phyloP scores from a whole-genome alignment of 2,113 vertebrate genomes.

The Nothobranchius furzeri region DNA sequence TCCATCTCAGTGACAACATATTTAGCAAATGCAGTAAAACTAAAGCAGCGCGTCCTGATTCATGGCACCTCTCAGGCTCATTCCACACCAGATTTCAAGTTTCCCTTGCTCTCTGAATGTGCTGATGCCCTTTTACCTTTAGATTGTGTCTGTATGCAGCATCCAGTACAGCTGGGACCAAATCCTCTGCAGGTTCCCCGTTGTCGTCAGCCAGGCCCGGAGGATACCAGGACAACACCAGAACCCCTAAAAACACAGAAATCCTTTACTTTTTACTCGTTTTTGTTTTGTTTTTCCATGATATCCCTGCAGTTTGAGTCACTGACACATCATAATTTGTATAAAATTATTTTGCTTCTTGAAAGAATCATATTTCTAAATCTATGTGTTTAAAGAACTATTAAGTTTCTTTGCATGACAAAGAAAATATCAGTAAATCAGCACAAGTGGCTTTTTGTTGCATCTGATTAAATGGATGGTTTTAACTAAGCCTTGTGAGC shows the following conservation, averaged over 20 bases:
- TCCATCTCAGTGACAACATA: background rate
- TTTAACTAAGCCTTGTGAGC: slow-evolving; percentile 35
- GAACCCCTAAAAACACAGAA: slow-evolving; percentile 77
- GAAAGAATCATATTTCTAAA: slow-evolving; percentile 20
- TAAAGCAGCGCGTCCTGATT: slow-evolving; percentile 7
- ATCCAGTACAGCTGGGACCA: slow-evolving; percentile 86
- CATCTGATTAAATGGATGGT: slow-evolving; percentile 65
- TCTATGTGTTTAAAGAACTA: slow-evolving; percentile 31
- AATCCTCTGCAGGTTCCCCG: slow-evolving; percentile 85
- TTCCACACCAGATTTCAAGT: background rate
- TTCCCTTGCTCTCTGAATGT: slow-evolving; percentile 9
- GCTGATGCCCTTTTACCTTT: slow-evolving; percentile 79
- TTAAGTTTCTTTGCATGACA: slow-evolving; percentile 20
- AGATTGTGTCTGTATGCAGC: slow-evolving; percentile 86
- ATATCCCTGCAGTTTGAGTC: too few relatives aligned
- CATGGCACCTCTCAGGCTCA: slow-evolving; percentile 6
- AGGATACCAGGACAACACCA: slow-evolving; percentile 91
- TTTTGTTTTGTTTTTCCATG: background rate
- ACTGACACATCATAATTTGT: slow-evolving; percentile 19
- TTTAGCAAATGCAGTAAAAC: slow-evolving; percentile 3
- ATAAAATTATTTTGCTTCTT: slow-evolving; percentile 26
- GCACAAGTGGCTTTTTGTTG: slow-evolving; percentile 23
- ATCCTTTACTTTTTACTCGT: background rate
- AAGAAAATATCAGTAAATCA: slow-evolving; percentile 22
- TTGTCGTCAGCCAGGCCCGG: slow-evolving; percentile 88